Base-by-base conservation (phyloP, 2,797 vertebrate species). In the Anguilla megastoma region DNA sequence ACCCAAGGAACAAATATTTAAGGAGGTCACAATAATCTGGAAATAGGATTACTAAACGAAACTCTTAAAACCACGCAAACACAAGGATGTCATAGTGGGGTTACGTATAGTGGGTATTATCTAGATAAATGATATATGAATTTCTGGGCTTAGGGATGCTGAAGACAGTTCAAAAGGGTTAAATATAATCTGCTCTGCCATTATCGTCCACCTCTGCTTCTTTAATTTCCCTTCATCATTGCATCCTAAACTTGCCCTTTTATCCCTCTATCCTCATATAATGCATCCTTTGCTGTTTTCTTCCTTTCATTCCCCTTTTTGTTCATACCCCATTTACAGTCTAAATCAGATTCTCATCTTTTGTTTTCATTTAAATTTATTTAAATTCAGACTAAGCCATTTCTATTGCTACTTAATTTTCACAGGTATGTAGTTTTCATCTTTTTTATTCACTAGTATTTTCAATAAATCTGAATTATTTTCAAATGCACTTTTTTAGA, bases 71-170 rank as follows among this genome's bases (percentile, higher is more conserved):
- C 66, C 52, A 1, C 6, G 60, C 36, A 89, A 89, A 87, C 56
- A 60, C 21, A 88, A 60, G 74, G 89, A 88, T 88, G 84, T 87
- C 87, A 85, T 18, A 79, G 52, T 86, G 87, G 85, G 80, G 89
- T 92, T 87, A 91, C 12, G 52, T 54, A 45, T 88, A 92, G 66
- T 88, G 86, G 84, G 86, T 56, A 89, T 27, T 85, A 90, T 90
- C 89, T 85, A 74, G 63, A 90, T 89, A 90, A 71, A 24, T 36
- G 69, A 87, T 84, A 88, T 33, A 86, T 84, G 89, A 80, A n/a
- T 85, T 87, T 88, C 74, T 52, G 84, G 69, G 82, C 66, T 86
- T 80, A 88, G 84, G 88, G 76, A 48, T 36, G 80, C 82, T 90
- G 89, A 54, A 63, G 85, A 88, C 60, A 85, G 89, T 88, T 88